Base-by-base conservation (phyloP, 1,140 invertebrate species). In the Drosophila obscura region DNA sequence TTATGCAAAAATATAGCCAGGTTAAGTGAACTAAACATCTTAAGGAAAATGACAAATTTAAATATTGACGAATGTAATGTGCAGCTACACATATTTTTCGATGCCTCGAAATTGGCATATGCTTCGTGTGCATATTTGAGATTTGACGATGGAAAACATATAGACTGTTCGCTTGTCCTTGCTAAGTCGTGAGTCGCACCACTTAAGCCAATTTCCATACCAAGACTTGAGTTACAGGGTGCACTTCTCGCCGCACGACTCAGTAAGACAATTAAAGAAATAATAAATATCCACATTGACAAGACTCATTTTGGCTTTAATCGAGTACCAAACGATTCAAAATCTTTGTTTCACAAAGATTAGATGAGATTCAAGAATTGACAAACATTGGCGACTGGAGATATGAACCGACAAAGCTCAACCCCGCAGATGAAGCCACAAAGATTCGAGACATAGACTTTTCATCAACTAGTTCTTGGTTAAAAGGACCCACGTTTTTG, bases 351-450 rank as follows among this genome's bases (percentile, higher is more conserved):
- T n/a, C n/a, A n/a, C n/a, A n/a, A n/a, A n/a, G n/a, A n/a, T n/a
- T n/a, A n/a, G n/a, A n/a, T n/a, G n/a, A n/a, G n/a, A n/a, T n/a
- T n/a, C n/a, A n/a, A n/a, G n/a, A n/a, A n/a, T n/a, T n/a, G n/a
- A n/a, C n/a, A n/a, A n/a, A n/a, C n/a, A n/a, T n/a, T n/a, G n/a
- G n/a, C n/a, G n/a, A n/a, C n/a, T n/a, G n/a, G n/a, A n/a, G n/a
- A n/a, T n/a, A n/a, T n/a, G n/a, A n/a, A n/a, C n/a, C n/a, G 16
- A 16, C 16, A 16, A 16, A 16, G 16, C 51, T 64, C 15, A 89
- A 89, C 46, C 61, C 77, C 11, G 80, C 84, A 5, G 80, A 81
- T 44, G 13, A 78, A 3, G 75, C 91, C 1, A 92, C 92, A 7
- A 51, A 78, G 72, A 67, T 56, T 56, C 19, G 60, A 15, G 22